A percentile compares a stretch with the other conserved stretches of the same genome.
phyloP scores from a whole-genome alignment of 2,113 vertebrate genomes.

The Phoenicopterus ruber region DNA sequence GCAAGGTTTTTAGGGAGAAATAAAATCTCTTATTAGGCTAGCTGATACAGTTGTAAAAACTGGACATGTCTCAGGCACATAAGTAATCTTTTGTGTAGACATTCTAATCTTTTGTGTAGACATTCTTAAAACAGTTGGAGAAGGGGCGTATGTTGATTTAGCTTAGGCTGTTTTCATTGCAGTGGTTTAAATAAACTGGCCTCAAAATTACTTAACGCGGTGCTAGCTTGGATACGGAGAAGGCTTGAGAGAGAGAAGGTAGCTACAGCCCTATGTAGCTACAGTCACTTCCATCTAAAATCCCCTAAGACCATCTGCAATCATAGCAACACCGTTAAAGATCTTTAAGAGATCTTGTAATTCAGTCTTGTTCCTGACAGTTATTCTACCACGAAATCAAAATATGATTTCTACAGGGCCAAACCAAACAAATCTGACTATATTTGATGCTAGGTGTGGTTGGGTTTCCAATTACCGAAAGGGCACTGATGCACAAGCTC shows the following conservation, averaged over 20 bases:
- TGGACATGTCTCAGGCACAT: not conserved
- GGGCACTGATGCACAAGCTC: not conserved
- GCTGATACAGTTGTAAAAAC: not conserved
- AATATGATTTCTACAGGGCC: not conserved
- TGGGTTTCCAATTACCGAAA: not conserved
- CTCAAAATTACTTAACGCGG: not conserved
- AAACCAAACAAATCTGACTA: not conserved
- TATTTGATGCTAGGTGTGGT: not conserved
- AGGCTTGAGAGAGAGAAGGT: not conserved
- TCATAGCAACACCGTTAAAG: not conserved
- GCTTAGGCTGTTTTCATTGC: not conserved
- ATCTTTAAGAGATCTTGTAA: not conserved
- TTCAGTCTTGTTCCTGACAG: not conserved
- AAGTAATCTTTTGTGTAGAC: not conserved
- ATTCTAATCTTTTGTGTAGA: constrained; percentile 28
- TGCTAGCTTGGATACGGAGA: not conserved
- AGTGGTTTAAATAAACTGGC: constrained; percentile 9
- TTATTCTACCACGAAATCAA: not conserved
- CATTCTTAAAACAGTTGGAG: not conserved
- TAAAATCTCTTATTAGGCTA: not conserved
- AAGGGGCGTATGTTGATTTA: not conserved
- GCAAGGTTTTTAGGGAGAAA: not conserved
- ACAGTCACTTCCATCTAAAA: not conserved
- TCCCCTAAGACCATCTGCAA: not conserved
- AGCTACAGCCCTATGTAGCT: not conserved